phyloP scores from a whole-genome alignment of 2,797 vertebrate genomes.

The Eulemur mongoz region DNA sequence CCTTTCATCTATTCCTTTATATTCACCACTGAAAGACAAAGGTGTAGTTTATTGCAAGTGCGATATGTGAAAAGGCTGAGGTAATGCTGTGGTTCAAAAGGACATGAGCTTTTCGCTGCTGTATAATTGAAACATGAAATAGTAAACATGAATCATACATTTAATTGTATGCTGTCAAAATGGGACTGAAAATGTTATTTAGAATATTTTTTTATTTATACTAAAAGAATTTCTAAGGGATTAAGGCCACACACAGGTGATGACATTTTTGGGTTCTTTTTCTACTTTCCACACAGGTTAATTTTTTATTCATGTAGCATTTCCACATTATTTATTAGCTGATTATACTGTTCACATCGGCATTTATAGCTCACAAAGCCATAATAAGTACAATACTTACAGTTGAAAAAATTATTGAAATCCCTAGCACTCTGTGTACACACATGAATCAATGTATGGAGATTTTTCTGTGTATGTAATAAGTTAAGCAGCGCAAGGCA shows the following conservation, averaged over 20 bases:
- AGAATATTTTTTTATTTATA: slow-evolving; percentile 56
- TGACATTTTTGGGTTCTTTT: slow-evolving; percentile 49
- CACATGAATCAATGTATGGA: background rate
- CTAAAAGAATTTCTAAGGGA: slow-evolving; percentile 52
- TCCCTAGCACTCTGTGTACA: slow-evolving; percentile 38
- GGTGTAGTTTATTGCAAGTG: slow-evolving; percentile 30
- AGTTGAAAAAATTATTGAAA: slow-evolving; percentile 33
- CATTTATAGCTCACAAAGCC: slow-evolving; percentile 58
- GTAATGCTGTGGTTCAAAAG: slow-evolving; percentile 58
- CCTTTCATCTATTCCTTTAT: slow-evolving; percentile 32
- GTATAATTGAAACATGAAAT: slow-evolving; percentile 55
- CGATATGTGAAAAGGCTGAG: background rate
- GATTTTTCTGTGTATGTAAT: background rate
- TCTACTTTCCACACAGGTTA: slow-evolving; percentile 60
- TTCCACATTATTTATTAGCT: slow-evolving; percentile 67
- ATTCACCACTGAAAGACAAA: slow-evolving; percentile 46
- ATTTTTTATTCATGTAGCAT: slow-evolving; percentile 66
- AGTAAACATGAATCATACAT: slow-evolving; percentile 65
- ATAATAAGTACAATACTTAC: slow-evolving; percentile 44
- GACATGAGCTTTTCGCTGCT: slow-evolving; percentile 30
- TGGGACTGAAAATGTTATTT: slow-evolving; percentile 59
- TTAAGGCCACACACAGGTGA: background rate
- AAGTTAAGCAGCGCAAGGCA: background rate
- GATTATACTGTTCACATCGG: slow-evolving; percentile 54
- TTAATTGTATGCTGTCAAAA: slow-evolving; percentile 77